phyloP scores from a whole-genome alignment of 2,888 invertebrate species.

The Diaperis boleti region DNA sequence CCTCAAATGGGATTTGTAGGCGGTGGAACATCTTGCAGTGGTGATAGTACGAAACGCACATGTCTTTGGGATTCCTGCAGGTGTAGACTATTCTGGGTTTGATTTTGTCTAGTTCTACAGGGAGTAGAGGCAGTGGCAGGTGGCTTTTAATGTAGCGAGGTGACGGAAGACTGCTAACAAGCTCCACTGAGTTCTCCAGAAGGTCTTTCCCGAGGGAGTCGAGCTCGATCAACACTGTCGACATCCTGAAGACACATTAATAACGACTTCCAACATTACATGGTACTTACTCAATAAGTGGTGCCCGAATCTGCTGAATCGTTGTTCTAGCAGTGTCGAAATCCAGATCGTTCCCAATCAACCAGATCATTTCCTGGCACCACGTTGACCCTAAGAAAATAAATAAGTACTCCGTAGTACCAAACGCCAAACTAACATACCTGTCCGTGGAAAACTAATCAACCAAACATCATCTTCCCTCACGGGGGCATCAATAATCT shows the following conservation, averaged over 20 bases:
- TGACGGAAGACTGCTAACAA: constrained; percentile 73
- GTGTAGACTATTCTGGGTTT: constrained; percentile 89
- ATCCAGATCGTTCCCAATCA: constrained; percentile 85
- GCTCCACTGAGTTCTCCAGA: constrained; percentile 80
- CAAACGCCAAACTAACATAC: too few species aligned
- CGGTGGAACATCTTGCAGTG: constrained; percentile 82
- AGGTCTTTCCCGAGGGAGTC: constrained; percentile 54
- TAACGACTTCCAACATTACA: constrained; percentile 30
- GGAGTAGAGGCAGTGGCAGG: constrained; percentile 79
- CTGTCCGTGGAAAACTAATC: constrained; percentile 90
- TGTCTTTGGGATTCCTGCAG: constrained; percentile 90
- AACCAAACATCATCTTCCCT: constrained; percentile 86
- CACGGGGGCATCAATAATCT: constrained; percentile 79
- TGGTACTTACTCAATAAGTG: constrained; percentile 79
- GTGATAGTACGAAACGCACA: constrained; percentile 89
- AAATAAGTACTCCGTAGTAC: too few species aligned
- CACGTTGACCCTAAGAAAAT: constrained; percentile 85
- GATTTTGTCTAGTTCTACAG: constrained; percentile 71
- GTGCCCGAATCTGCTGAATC: constrained; percentile 75
- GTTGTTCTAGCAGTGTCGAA: constrained; percentile 78
- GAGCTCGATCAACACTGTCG: constrained; percentile 48
- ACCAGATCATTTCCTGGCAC: constrained; percentile 94
- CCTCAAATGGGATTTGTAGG: constrained; percentile 72
- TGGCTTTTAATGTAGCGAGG: constrained; percentile 84
- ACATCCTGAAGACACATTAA: too few species aligned